Base-by-base conservation (phyloP, 1,140 invertebrate species). In the Battus philenor region DNA sequence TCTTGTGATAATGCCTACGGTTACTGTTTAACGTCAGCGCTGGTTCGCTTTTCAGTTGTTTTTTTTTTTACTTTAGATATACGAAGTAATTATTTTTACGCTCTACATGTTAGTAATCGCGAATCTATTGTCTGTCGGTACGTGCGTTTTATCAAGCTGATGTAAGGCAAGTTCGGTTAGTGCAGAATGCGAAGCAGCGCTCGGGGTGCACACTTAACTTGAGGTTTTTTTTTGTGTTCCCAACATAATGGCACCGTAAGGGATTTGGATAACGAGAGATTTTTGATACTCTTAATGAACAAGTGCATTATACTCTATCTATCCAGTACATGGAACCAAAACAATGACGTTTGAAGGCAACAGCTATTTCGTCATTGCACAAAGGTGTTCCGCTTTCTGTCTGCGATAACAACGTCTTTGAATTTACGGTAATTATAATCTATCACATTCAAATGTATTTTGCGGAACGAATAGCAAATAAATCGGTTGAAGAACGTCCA, bases 1-100 rank as follows among this genome's bases (percentile, higher is more conserved):
- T 68, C 63, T 68, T 68, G 65, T 55, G 58, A 58, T 68, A 68
- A 41, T 41, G 38, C 38, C 38, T 41, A 41, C 38, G 38, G 38
- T 41, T 41, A 41, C 38, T 41, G 38, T 41, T 41, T 41, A 41
- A 41, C 38, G 38, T 41, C 38, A 41, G 38, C 38, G 38, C 24
- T 41, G 38, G 38, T 41, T 27, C 38, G 38, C 38, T 41, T 41
- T 41, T 41, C 38, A 41, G 38, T 41, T 39, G 34, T 26, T 41
- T 41, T 41, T 41, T 41, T 39, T 41, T 41, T 41, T 41, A 41
- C 38, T 41, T 41, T 41, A 41, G 38, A 41, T 41, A 41, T 10
- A 41, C 38, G 38, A 41, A 41, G 38, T 41, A 41, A 41, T 41
- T 41, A 41, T 41, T 41, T 41, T 41, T 41, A 41, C 38, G 38